Conservation (phyloP, 2,888 invertebrate genomes). For the Ormyrus thymus region DNA sequence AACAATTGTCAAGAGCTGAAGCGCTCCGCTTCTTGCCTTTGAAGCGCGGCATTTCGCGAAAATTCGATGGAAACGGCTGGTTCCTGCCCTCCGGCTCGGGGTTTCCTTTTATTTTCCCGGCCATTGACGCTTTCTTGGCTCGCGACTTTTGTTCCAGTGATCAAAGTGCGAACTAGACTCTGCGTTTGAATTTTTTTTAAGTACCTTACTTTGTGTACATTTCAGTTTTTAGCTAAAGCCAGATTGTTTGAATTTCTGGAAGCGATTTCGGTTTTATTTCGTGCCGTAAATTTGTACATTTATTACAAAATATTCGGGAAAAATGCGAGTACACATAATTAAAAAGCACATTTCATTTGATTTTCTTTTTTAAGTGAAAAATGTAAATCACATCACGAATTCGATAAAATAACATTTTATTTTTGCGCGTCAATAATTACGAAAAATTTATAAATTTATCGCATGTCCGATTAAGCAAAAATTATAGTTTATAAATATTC, state of each 20-base stretch:
- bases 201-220: neutral
- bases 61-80: neutral
- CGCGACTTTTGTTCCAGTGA: neutral
- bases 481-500: neutral
- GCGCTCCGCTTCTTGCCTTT: too few species aligned
- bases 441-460: neutral
- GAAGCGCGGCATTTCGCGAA: neutral
- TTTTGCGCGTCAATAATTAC: too few species aligned
- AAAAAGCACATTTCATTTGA: too few species aligned
- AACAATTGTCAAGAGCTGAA: too few species aligned
- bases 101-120: neutral
- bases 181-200: conserved; percentile 4
- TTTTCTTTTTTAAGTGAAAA: too few species aligned
- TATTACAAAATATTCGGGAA: too few species aligned
- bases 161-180: conserved; percentile 30
- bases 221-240: too few species aligned
- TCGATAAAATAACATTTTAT: conserved; percentile 5
- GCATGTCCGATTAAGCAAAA: neutral
- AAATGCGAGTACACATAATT: too few species aligned
- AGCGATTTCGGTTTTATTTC: too few species aligned
- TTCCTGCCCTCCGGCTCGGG: neutral
- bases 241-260: too few species aligned
- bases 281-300: too few species aligned
- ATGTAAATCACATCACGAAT: too few species aligned
- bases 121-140: neutral